Conservation (phyloP, 2,113 vertebrate species). For the Entosphenus tridentatus region DNA sequence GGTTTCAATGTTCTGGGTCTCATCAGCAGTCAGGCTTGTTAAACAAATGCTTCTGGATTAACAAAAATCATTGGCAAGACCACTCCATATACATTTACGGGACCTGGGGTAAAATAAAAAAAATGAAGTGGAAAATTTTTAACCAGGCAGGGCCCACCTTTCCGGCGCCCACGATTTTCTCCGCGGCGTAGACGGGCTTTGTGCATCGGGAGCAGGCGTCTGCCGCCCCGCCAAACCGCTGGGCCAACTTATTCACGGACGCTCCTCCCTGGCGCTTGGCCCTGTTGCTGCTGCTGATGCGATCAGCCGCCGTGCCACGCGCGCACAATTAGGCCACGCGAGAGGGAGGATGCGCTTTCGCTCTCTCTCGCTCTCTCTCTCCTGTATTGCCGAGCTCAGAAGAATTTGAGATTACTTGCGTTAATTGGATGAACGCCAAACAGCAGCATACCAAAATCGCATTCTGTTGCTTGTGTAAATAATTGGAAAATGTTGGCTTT, state of each 20-base stretch:
- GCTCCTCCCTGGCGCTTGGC: slow-evolving; percentile 46
- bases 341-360: not conserved
- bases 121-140: no score
- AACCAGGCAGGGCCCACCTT: slow-evolving; percentile 30
- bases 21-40: no score
- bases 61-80: no score
- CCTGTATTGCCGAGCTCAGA: not conserved
- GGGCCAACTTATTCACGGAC: slow-evolving; percentile 44
- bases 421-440: not conserved
- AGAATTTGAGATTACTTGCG: not conserved
- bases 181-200: slow-evolving; percentile 59
- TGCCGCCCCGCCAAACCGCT: slow-evolving; percentile 40
- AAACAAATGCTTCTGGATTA: no score
- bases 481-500: no score
- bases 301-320: not conserved
- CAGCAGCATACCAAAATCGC: no score
- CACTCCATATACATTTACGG: no score
- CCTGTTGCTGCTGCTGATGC: slow-evolving; percentile 11
- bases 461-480: no score
- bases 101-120: no score
- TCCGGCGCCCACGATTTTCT: slow-evolving; percentile 73
- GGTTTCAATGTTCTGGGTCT: no score
- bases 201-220: slow-evolving; percentile 61
- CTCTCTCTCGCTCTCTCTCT: not conserved
- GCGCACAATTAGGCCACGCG: not conserved